phyloP scores from a whole-genome alignment of 2,888 invertebrate genomes.

The Baccha elongata region DNA sequence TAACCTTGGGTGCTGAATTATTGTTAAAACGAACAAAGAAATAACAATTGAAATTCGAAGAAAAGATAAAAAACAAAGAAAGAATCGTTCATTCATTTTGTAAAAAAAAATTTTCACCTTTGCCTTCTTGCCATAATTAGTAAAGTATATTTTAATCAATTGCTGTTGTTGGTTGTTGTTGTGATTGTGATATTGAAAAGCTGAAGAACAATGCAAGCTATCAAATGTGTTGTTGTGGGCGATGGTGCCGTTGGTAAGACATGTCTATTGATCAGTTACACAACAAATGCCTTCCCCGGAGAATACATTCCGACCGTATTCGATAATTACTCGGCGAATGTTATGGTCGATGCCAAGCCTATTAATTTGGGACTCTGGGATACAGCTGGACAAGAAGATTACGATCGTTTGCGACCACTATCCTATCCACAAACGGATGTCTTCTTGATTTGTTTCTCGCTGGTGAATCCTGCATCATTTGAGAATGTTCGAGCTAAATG shows the following conservation, averaged over 20 bases:
- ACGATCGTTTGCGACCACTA: slow-evolving; percentile 80
- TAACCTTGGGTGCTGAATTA: slow-evolving; percentile 41
- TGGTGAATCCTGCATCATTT: slow-evolving; percentile 81
- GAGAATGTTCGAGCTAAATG: slow-evolving; percentile 81
- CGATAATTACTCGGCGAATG: slow-evolving; percentile 81
- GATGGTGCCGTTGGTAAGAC: slow-evolving; percentile 81
- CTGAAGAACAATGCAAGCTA: slow-evolving; percentile 78
- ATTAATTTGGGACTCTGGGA: slow-evolving; percentile 81
- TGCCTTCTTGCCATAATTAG: slow-evolving; percentile 62
- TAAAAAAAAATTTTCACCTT: slow-evolving; percentile 27
- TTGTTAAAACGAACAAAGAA: slow-evolving; percentile 40
- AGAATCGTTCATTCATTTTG: background rate
- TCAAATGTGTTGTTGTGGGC: slow-evolving; percentile 81
- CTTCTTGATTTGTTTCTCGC: slow-evolving; percentile 80
- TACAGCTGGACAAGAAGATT: slow-evolving; percentile 81
- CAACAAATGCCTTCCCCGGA: slow-evolving; percentile 81
- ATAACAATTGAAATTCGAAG: background rate
- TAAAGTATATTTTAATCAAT: slow-evolving; percentile 20
- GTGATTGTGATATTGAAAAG: slow-evolving; percentile 58
- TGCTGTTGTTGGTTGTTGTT: slow-evolving; percentile 40
- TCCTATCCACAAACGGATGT: slow-evolving; percentile 81
- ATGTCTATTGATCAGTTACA: slow-evolving; percentile 81
- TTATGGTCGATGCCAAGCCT: slow-evolving; percentile 81
- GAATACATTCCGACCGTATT: slow-evolving; percentile 81
- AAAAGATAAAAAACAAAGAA: background rate